Evolutionary conservation across 1,140 invertebrate species (phyloP).

Genomic region (Nasonia giraulti): DNA sequence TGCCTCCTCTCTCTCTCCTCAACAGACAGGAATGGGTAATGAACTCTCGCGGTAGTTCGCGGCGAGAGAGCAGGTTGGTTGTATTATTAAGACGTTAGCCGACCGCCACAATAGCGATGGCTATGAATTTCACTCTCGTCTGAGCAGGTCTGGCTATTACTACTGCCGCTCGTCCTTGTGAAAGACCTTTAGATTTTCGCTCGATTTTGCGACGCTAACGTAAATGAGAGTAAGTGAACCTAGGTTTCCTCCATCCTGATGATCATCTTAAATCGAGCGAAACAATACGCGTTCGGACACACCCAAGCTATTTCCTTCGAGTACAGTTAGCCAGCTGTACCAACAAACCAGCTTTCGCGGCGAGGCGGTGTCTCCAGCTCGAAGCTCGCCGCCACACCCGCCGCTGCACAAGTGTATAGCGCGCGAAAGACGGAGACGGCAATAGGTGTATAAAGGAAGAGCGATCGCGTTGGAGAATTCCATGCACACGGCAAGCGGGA

Average conservation of each 20-base stretch:
- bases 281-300: too few species aligned
- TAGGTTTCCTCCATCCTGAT: too few species aligned
- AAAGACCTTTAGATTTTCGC: neutral
- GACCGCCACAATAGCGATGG: constrained; percentile 25
- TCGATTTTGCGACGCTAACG: neutral
- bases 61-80: constrained; percentile 55
- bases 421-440: neutral
- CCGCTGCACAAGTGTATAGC: neutral
- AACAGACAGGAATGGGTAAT: constrained; percentile 68
- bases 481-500: neutral
- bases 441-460: neutral
- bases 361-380: neutral
- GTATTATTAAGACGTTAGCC: constrained; percentile 70
- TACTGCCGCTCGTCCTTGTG: neutral
- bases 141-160: neutral
- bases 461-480: neutral
- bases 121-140: constrained; percentile 40
- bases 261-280: too few species aligned
- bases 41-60: constrained; percentile 64
- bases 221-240: neutral
- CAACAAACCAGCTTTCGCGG: neutral
- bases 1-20: constrained; percentile 34
- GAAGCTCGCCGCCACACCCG: neutral
- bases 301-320: neutral
- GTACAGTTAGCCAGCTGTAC: neutral